Base-by-base conservation (phyloP, 2,797 vertebrate species). In the Molossus molossus region DNA sequence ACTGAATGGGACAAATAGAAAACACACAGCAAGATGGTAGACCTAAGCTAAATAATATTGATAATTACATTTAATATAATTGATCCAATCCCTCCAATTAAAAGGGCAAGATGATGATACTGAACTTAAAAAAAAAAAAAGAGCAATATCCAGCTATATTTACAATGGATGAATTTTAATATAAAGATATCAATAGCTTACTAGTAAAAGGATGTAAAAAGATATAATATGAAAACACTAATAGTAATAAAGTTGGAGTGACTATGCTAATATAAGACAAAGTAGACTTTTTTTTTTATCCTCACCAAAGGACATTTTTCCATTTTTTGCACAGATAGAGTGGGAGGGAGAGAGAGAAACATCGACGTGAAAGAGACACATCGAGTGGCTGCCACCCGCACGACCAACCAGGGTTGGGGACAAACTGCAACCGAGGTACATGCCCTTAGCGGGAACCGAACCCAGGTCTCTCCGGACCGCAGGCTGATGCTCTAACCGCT, bases 111-210 rank as follows among this genome's bases (percentile, higher is more conserved):
- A 72, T 37, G 29, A 37, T 23, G 18, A 80, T 13, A 65, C 1
- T 73, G 53, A 91, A 91, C 17, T 81, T 72, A 2, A 13, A 87
- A 40, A 93, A 67, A 40, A 5, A 58, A 50, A 80, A 57, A 72
- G 40, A 72, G 25, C 29, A 80, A 86, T 57, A 86, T 37, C 23
- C 17, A 55, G 73, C 45, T 57, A 57, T 57, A 80, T 64, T 33
- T 48, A 57, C 0, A 37, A 23, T 65, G 27, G 20, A 10, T 67
- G 23, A 62, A 86, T 72, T 91, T 72, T 80, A 94, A 55, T 80
- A 48, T 21, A n/a, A 72, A 50, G 29, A 58, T 80, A 94, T 4
- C 65, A 90, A 57, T 73, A 65, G 15, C 82, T 80, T 91, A 72
- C 21, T 70, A 62, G 23, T n/a, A 81, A 91, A 64, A 73, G 7